phyloP scores from a whole-genome alignment of 1,140 invertebrate species.

The Chironomus striatipennis region DNA sequence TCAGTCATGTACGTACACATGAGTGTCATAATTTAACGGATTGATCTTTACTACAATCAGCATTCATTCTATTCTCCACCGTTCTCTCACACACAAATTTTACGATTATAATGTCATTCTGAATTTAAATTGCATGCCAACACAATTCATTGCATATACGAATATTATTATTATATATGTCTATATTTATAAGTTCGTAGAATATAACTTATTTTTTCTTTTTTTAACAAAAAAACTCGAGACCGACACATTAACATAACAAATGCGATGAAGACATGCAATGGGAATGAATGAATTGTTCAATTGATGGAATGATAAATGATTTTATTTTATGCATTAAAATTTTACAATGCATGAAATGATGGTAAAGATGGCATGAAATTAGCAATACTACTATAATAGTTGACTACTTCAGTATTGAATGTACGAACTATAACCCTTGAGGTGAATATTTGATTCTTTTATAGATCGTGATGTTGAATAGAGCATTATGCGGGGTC shows the following conservation, averaged over 20 bases:
- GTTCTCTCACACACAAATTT: too few relatives aligned
- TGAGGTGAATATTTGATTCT: too few relatives aligned
- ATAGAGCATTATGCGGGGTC: too few relatives aligned
- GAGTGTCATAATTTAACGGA: too few relatives aligned
- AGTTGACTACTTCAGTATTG: background rate
- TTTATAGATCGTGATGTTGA: too few relatives aligned
- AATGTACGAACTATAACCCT: too few relatives aligned
- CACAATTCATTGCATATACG: background rate
- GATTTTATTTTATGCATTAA: slow-evolving; percentile 7
- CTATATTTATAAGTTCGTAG: background rate
- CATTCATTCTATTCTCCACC: too few relatives aligned
- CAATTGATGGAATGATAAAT: background rate
- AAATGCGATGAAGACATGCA: background rate
- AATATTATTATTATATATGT: too few relatives aligned
- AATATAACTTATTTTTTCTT: background rate
- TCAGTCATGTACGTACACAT: too few relatives aligned
- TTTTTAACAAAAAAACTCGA: background rate
- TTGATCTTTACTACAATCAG: too few relatives aligned
- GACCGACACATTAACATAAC: background rate
- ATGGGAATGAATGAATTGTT: background rate
- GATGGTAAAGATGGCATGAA: background rate
- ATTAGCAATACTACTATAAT: background rate
- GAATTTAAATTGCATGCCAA: background rate
- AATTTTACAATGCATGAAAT: background rate
- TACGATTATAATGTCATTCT: slow-evolving; percentile 19